Evolutionary conservation across 1,140 invertebrate species (phyloP), one percentile per base, ranked within the genome.

Genomic region (Heliconius hewitsoni): DNA sequence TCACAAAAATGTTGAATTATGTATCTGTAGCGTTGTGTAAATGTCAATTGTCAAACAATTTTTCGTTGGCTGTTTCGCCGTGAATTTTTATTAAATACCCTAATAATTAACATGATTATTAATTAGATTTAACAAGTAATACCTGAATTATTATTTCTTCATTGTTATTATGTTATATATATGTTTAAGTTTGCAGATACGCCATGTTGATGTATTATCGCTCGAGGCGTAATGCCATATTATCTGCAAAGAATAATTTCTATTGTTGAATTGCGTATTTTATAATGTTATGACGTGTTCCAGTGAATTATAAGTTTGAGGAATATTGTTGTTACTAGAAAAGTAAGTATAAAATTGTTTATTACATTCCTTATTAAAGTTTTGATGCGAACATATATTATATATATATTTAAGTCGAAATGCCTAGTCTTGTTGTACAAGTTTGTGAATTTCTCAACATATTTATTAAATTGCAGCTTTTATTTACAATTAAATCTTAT

Each of bases 231-330:
- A 78, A 78, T 79, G 81, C 75, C 82, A 80, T 82, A 80, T 83
- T 85, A 84, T 81, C 76, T 71, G 77, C 46, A 79, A 76, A 73
- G 50, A 81, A 77, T 83, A 73, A 84, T 81, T 82, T 80, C 77
- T 81, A 83, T 83, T 82, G 80, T 84, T 81, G 55, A 76, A 60
- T 73, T 71, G 78, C 55, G 70, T 71, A 73, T 81, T 74, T 81
- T 80, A 87, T 82, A 73, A 76, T 79, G 83, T 77, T 85, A 85
- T 87, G 86, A 86, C 87, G 87, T 87, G 85, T 87, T 83, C 37
- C 66, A 79, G 83, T 83, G 83, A 75, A 81, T 80, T 80, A 55
- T 83, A 84, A 82, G 73, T 76, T 74, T 74, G 60, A 46, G 79
- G 46, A 46, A 80, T 75, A 77, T 60, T 60, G 71, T 76, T 74